A percentile compares a stretch with the other conserved stretches of the same genome.
phyloP scores from a whole-genome alignment of 2,797 vertebrate species.

The Zenarchopterus dispar region DNA sequence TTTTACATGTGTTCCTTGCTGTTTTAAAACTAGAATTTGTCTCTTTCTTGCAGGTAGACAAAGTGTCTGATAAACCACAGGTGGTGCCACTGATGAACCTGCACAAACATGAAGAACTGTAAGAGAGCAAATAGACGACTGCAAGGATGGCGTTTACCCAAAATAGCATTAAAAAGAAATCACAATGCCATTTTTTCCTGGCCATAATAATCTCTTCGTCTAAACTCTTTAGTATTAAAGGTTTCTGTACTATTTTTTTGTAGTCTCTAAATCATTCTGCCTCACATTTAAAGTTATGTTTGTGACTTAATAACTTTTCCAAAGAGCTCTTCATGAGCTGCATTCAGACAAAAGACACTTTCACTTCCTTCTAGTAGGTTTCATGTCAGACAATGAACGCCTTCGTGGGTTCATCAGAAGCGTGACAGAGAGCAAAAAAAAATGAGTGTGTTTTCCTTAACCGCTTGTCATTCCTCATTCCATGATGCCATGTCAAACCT shows the following conservation, averaged over 20 bases:
- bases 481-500: background rate
- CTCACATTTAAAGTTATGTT: background rate
- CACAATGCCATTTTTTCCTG: background rate
- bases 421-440: background rate
- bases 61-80: conserved; percentile 24
- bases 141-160: background rate
- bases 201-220: background rate
- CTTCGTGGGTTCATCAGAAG: conserved; percentile 18
- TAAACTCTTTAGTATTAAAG: conserved; percentile 1
- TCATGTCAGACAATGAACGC: conserved; percentile 26
- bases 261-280: background rate
- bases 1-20: background rate
- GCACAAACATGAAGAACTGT: background rate
- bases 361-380: conserved; percentile 37
- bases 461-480: background rate
- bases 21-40: background rate
- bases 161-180: background rate
- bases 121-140: conserved; percentile 12
- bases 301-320: conserved; percentile 3
- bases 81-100: conserved; percentile 43
- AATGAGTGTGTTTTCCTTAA: background rate
- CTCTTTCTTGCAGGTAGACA: conserved; percentile 44
- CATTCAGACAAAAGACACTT: conserved; percentile 24
- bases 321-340: background rate
- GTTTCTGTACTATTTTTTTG: background rate